Percentiles rank a stretch among this genome's conserved stretches.
phyloP scores from a whole-genome alignment of 2,888 invertebrate species.

The Notodonta dromedarius region DNA sequence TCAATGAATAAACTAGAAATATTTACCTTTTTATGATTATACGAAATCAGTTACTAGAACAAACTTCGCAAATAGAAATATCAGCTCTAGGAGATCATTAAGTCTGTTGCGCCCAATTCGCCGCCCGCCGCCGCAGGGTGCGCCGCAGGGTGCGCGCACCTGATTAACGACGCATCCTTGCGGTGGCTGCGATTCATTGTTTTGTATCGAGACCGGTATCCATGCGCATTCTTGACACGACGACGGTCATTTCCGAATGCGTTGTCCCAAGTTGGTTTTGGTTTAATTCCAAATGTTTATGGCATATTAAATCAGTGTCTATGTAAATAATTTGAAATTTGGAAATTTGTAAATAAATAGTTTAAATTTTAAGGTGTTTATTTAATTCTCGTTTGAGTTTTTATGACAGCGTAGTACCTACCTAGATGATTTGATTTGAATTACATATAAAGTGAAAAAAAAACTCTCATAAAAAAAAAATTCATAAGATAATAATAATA shows the following conservation, averaged over 20 bases:
- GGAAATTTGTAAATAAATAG: no score
- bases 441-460: no score
- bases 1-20: no score
- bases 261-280: background rate
- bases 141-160: slow-evolving; percentile 16
- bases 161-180: slow-evolving; percentile 19
- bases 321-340: no score
- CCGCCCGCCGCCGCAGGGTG: slow-evolving; percentile 22
- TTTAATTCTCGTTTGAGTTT: no score
- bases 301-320: background rate
- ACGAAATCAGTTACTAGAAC: background rate
- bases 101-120: slow-evolving; percentile 28
- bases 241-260: background rate
- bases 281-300: background rate
- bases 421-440: no score
- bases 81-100: background rate
- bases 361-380: no score
- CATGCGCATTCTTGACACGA: background rate
- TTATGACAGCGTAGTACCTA: no score
- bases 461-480: no score
- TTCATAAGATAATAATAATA: no score
- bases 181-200: slow-evolving; percentile 13
- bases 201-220: slow-evolving; percentile 4
- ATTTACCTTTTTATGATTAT: no score
- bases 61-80: background rate